Evolutionary conservation across 2,797 vertebrate species (phyloP), one percentile per base, ranked within the genome.

Genomic region (Atherinosoma microstoma): DNA sequence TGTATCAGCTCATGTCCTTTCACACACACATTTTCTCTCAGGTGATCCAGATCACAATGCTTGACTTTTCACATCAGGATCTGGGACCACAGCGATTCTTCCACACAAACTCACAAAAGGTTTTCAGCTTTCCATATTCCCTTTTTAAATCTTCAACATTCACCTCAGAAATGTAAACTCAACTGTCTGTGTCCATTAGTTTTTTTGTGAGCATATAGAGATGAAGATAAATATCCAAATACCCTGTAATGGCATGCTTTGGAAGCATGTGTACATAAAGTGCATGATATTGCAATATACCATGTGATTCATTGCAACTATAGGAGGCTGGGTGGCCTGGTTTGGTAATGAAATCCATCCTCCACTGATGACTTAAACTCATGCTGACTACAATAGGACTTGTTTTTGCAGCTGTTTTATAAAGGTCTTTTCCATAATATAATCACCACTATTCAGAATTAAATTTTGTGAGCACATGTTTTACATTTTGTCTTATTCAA

Each of bases 41-140:
- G 78, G 78, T 89, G 83, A 87, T 87, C 73, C 79, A 79, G 58
- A 87, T 82, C 82, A 54, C 47, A 12, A 79, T 58, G 83, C 76
- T 75, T 67, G 69, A 67, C 53, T 73, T 84, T 64, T 78, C 0
- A 51, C 85, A 67, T 70, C 63, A 27, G 68, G 68, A 69, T 70
- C 27, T 8, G 27, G 27, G 27, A 16, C 12, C 24, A 27, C 27
- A 16, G 13, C 16, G 13, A 56, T 30, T 56, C 29, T 56, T 12
- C 29, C 24, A 30, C 45, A 47, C 7, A 45, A 13, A 36, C 11
- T 10, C 35, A 9, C 35, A 27, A 27, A 40, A 13, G n/a, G 24
- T 54, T 54, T 29, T 13, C 6, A 56, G 2, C 53, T 16, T 16
- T 29, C 16, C 27, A 30, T 27, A 56, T 30, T 16, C 12, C 16